These are phyloP conservation scores for Gadopsis bispinosus DNA, from an alignment of 2,797 vertebrate species.

Conservation along the genomic window DNA sequence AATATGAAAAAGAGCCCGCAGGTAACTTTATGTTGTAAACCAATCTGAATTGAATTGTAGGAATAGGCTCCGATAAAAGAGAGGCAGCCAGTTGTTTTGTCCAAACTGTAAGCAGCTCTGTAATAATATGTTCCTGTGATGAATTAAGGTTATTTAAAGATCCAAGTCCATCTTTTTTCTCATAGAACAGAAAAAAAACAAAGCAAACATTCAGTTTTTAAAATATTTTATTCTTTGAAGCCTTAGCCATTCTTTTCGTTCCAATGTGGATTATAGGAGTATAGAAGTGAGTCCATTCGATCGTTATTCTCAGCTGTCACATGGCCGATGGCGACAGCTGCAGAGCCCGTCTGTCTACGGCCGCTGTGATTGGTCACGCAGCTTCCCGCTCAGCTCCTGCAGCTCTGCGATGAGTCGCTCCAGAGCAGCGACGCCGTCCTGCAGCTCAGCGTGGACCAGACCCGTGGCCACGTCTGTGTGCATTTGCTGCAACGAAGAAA, in stretches of 20 bases:
- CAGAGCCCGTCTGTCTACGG: background rate
- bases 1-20: too few species aligned
- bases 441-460: conserved; percentile 85
- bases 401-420: conserved; percentile 86
- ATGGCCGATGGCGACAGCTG: background rate
- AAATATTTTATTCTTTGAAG: conserved; percentile 32
- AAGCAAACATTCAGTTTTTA: background rate
- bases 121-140: background rate
- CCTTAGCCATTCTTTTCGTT: conserved; percentile 18
- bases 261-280: conserved; percentile 4
- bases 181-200: background rate
- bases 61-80: too few species aligned
- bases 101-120: background rate
- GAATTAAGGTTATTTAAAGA: background rate
- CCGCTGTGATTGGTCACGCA: conserved; percentile 83
- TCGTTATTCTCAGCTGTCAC: background rate
- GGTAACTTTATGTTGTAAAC: too few species aligned
- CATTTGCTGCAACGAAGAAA: conserved; percentile 84
- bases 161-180: background rate
- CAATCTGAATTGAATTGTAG: too few species aligned
- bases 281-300: conserved; percentile 9
- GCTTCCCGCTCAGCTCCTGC: conserved; percentile 87
- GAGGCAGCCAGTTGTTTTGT: too few species aligned
- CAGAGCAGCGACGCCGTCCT: conserved; percentile 83
- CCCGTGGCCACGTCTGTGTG: conserved; percentile 88